A percentile compares a stretch with the other conserved stretches of the same genome.
These are phyloP conservation scores for Myopa testacea DNA, from an alignment of 2,888 invertebrate species.

Conservation along the genomic window DNA sequence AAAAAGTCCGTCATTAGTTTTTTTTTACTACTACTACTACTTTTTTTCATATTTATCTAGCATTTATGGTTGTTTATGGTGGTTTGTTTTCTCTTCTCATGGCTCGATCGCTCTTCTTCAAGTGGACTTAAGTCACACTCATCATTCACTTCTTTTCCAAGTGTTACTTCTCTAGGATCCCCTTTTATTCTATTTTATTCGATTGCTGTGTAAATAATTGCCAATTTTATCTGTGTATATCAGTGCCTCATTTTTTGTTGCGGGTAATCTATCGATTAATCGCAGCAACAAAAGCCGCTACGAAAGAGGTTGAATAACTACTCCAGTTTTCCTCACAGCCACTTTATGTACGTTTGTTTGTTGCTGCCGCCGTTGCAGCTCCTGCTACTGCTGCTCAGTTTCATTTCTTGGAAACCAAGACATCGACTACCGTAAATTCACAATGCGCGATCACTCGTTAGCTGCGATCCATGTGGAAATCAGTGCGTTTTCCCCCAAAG, in stretches of 20 bases:
- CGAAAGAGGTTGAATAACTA: constrained; percentile 17
- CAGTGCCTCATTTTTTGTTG: background rate
- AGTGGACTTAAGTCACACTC: background rate
- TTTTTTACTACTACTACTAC: too few species aligned
- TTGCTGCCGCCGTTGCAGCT: constrained; percentile 16
- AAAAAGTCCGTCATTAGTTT: too few species aligned
- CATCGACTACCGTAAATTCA: background rate
- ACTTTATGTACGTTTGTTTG: background rate
- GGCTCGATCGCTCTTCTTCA: background rate
- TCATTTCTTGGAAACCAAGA: constrained; percentile 28
- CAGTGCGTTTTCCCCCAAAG: background rate
- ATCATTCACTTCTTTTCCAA: too few species aligned
- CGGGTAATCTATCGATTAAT: constrained; percentile 13
- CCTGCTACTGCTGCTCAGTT: background rate
- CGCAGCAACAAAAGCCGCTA: background rate
- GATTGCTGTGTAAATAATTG: background rate
- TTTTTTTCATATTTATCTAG: too few species aligned
- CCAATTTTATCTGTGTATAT: background rate
- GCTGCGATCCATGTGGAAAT: background rate
- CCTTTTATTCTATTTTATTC: too few species aligned
- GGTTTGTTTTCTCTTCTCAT: background rate
- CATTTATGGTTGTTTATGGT: too few species aligned
- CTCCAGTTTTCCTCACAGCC: constrained; percentile 18
- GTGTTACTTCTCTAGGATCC: too few species aligned
- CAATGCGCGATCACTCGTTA: background rate